Evolutionary conservation across 2,113 vertebrate genomes (phyloP).

Genomic region (Pampusana beccarii): DNA sequence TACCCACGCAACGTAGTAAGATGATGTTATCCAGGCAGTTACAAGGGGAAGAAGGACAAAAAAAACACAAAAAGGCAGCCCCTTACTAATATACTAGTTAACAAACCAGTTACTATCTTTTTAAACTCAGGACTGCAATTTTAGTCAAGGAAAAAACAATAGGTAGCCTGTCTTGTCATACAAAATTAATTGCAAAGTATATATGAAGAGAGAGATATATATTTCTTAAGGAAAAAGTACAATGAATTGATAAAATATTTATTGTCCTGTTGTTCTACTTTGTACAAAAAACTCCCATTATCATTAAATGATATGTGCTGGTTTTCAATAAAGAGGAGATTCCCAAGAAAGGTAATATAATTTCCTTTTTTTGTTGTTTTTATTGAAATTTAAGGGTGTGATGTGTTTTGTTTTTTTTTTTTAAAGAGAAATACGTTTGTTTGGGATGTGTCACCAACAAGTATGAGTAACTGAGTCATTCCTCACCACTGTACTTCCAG

Average conservation of each 20-base stretch:
- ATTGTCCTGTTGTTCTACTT: neutral
- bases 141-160: neutral
- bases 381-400: neutral
- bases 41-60: neutral
- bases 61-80: neutral
- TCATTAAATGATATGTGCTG: neutral
- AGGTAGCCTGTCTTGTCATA: neutral
- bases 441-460: neutral
- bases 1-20: neutral
- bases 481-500: neutral
- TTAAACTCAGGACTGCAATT: neutral
- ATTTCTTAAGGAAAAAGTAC: neutral
- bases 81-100: neutral
- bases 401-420: neutral
- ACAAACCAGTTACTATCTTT: neutral
- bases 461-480: neutral
- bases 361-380: neutral
- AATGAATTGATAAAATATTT: neutral
- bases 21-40: neutral
- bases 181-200: neutral
- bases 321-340: neutral
- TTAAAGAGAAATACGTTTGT: neutral
- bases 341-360: neutral
- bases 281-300: neutral
- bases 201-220: neutral